Evolutionary conservation across 2,888 invertebrate genomes (phyloP).

Genomic region (Himalopsyche japonica): DNA sequence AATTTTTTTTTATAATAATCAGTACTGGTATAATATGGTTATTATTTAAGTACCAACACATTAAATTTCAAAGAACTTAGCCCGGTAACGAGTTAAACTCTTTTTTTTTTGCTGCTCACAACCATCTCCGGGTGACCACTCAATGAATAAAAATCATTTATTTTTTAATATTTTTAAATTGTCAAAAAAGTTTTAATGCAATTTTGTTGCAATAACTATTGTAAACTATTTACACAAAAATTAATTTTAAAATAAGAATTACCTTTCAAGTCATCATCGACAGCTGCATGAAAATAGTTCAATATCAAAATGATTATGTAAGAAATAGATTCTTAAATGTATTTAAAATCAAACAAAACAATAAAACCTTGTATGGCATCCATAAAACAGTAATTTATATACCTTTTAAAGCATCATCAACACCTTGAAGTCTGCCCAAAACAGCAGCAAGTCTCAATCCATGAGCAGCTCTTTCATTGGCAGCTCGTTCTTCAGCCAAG

Average conservation of each 20-base stretch:
- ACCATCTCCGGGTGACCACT: no score
- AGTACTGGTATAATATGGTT: no score
- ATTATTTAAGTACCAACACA: no score
- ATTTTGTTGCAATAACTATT: background rate
- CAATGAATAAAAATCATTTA: no score
- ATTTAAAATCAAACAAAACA: background rate
- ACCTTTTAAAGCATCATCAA: conserved; percentile 78
- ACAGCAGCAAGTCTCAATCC: conserved; percentile 73
- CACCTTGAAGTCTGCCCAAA: conserved; percentile 74
- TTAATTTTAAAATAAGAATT: background rate
- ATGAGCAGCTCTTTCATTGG: conserved; percentile 68
- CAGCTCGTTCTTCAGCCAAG: conserved; percentile 63
- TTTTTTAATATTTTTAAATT: no score
- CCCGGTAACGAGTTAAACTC: no score
- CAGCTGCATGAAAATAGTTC: conserved; percentile 32
- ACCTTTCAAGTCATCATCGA: conserved; percentile 41
- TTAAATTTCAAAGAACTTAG: no score
- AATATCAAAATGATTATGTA: background rate
- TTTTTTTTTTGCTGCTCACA: no score
- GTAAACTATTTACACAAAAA: background rate
- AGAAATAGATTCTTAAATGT: background rate
- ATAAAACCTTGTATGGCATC: no score
- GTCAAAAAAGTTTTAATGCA: no score
- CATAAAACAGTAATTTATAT: conserved; percentile 4
- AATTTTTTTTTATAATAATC: no score